Evolutionary conservation across 2,113 vertebrate species (phyloP).

Genomic region (Cyrtonyx montezumae): DNA sequence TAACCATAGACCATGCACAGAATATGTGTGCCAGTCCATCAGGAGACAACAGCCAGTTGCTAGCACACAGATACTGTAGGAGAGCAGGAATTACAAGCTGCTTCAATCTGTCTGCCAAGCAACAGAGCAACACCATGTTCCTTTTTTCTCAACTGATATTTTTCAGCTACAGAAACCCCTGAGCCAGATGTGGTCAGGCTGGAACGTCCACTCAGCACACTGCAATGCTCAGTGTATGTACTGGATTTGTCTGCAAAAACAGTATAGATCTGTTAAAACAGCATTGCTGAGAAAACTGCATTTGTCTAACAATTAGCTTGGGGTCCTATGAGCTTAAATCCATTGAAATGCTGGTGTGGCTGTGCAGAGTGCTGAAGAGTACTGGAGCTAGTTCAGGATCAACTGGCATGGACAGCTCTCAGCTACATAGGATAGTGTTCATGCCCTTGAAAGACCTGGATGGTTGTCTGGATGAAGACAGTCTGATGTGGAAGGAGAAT

Average conservation of each 20-base stretch:
- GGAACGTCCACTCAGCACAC: neutral
- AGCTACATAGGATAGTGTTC: neutral
- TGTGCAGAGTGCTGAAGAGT: neutral
- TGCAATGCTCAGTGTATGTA: neutral
- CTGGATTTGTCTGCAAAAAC: constrained; percentile 31
- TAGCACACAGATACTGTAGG: constrained; percentile 3
- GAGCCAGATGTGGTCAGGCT: neutral
- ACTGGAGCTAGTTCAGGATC: neutral
- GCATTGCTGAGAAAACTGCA: constrained; percentile 20
- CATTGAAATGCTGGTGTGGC: neutral
- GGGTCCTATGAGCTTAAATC: constrained; percentile 18
- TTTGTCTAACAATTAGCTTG: neutral
- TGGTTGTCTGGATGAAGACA: constrained; percentile 22
- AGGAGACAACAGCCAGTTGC: neutral
- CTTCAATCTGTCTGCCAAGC: constrained; percentile 18
- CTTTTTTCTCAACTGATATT: neutral
- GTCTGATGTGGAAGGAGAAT: neutral
- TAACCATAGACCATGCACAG: neutral
- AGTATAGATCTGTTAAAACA: neutral
- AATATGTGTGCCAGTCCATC: neutral
- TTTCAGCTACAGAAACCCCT: neutral
- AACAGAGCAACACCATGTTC: neutral
- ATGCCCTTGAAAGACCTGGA: constrained; percentile 42
- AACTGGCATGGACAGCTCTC: neutral
- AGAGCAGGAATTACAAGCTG: neutral